Evolutionary conservation across 1,140 invertebrate genomes (phyloP), one percentile per base, ranked within the genome.

Genomic region (Zaprionus vittiger): DNA sequence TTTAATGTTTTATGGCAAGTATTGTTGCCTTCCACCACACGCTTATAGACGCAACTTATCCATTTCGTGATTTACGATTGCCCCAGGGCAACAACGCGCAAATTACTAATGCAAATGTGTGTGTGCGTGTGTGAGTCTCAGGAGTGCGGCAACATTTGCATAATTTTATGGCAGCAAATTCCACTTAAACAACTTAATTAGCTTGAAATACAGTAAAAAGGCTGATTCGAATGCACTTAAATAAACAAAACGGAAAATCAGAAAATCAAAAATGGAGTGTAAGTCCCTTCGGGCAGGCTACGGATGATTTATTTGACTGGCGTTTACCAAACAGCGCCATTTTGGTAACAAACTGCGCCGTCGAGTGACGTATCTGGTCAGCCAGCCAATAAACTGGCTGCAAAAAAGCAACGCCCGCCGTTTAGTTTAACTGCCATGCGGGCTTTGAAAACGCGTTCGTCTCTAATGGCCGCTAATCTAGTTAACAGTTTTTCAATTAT

Each of bases 401-500:
- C 47, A 37, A 56, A 77, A 77, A 56, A 68, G 77, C 59, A 77
- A 68, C 69, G 74, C 74, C 69, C 47, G 74, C 52, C 70, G 49
- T 67, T 70, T 70, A 72, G 66, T 37, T 41, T 20, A 55, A 54
- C 20, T n/a, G 20, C 47, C 12, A 24, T 4, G 47, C 7, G 7
- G 47, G 4, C 11, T 17, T 20, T 17, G 17, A 28, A 59, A 72
- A 61, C 63, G 76, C 80, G 67, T 86, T 79, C 67, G 81, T 80
- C 83, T 67, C 76, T 87, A 87, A 87, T 87, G 84, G 85, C 75
- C 78, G 72, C 85, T 90, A 90, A 90, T 90, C 85, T 90, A 90
- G 85, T 90, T 90, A 90, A 90, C 85, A 90, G 85, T 90, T 90
- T 90, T 90, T 90, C 85, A 90, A 90, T 90, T 87, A 90, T 90